Evolutionary conservation across 2,113 vertebrate genomes (phyloP).

Genomic region (Ophiodon elongatus): DNA sequence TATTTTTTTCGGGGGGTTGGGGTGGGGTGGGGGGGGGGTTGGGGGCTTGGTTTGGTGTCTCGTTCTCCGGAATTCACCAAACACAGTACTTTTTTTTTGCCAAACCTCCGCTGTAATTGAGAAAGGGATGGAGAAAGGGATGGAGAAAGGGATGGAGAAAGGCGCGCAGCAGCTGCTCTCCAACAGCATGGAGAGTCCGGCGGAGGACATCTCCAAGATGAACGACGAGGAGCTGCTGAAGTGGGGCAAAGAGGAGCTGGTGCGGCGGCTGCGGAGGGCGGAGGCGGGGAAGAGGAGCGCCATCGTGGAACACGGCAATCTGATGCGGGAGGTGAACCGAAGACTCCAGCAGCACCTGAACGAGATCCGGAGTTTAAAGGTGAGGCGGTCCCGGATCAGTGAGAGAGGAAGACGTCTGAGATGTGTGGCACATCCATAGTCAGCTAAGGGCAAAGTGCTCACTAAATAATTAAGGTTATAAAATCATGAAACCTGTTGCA

Average conservation of each 20-base stretch:
- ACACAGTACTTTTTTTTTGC: slow-evolving; percentile 34
- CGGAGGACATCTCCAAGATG: slow-evolving; percentile 92
- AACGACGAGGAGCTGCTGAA: slow-evolving; percentile 92
- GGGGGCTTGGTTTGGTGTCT: slow-evolving; percentile 23
- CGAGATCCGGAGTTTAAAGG: slow-evolving; percentile 97
- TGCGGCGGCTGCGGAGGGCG: slow-evolving; percentile 91
- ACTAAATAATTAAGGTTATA: neutral
- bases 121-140: slow-evolving; percentile 78
- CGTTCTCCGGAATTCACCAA: slow-evolving; percentile 32
- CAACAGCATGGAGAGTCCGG: slow-evolving; percentile 74
- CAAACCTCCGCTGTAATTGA: slow-evolving; percentile 25
- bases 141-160: slow-evolving; percentile 76
- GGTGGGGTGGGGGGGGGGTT: neutral
- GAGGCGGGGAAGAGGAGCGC: slow-evolving; percentile 97
- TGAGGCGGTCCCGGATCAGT: slow-evolving; percentile 73
- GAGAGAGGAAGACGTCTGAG: neutral
- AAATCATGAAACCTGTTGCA: slow-evolving; percentile 32
- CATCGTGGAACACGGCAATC: slow-evolving; percentile 97
- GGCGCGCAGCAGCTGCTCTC: slow-evolving; percentile 45
- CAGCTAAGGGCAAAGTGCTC: neutral
- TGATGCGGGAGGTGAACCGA: slow-evolving; percentile 97
- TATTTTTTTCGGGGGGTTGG: no score
- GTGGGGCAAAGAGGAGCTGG: slow-evolving; percentile 95
- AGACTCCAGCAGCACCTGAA: slow-evolving; percentile 95
- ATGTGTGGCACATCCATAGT: neutral